Percentiles rank a stretch among this genome's conserved stretches.
Evolutionary conservation across 2,113 vertebrate genomes (phyloP).

Genomic region (Muntiacus reevesi): DNA sequence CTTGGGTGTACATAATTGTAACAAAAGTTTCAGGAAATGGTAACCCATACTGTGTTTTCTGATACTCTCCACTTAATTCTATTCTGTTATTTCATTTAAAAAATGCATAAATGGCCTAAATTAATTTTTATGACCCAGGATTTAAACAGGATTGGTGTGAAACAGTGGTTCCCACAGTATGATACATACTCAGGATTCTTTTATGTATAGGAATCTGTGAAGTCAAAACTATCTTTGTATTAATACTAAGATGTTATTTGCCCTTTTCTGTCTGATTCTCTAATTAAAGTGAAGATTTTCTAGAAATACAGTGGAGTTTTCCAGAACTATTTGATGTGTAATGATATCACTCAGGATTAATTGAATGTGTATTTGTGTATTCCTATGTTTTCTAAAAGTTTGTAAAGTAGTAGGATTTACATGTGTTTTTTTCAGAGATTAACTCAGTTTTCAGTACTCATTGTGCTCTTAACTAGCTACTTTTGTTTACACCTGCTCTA

Average conservation of each 20-base stretch:
- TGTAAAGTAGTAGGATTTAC: neutral
- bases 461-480: neutral
- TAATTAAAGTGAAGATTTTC: neutral
- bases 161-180: neutral
- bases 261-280: neutral
- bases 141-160: neutral
- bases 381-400: neutral
- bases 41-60: neutral
- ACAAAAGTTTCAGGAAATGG: conserved; percentile 15
- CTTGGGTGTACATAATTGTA: neutral
- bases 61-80: neutral
- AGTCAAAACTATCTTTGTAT: neutral
- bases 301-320: neutral
- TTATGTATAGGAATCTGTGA: neutral
- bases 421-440: neutral
- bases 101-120: neutral
- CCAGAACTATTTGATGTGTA: neutral
- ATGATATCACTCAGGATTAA: neutral
- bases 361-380: neutral
- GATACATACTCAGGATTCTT: neutral
- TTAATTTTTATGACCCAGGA: neutral
- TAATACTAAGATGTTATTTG: neutral
- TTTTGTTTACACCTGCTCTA: neutral
- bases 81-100: neutral
- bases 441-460: neutral